Percentiles rank a stretch among this genome's conserved stretches.
phyloP scores from a whole-genome alignment of 1,140 invertebrate genomes.

The Neotoxoptera formosana region DNA sequence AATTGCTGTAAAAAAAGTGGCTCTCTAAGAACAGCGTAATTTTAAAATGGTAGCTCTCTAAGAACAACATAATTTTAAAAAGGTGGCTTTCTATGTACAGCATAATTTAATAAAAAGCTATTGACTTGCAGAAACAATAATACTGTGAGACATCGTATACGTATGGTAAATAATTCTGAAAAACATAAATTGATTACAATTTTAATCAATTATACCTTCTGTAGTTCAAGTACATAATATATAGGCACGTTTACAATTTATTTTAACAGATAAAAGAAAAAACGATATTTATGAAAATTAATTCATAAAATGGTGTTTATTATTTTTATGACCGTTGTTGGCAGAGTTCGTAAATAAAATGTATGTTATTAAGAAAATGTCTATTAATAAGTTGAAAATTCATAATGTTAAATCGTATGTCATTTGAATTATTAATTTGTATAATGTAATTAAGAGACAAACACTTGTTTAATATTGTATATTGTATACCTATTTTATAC shows the following conservation, averaged over 20 bases:
- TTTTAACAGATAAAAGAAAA: background rate
- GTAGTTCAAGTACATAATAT: background rate
- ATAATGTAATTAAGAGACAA: background rate
- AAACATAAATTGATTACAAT: background rate
- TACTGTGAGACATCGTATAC: background rate
- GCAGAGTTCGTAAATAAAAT: background rate
- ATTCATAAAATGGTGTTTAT: background rate
- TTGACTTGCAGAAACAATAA: background rate
- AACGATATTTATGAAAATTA: background rate
- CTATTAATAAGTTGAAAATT: conserved; percentile 4
- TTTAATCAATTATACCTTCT: background rate
- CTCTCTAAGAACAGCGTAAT: no score
- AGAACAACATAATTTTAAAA: no score
- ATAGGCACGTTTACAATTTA: background rate
- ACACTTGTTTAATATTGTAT: background rate
- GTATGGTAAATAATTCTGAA: no score
- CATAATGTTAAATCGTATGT: background rate
- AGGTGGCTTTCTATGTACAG: no score
- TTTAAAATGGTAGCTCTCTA: no score
- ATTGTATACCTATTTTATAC: background rate
- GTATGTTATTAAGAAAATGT: background rate
- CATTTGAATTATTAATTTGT: background rate
- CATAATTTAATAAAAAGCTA: background rate
- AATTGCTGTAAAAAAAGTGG: no score
- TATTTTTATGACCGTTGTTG: background rate